Percentiles rank a stretch among this genome's conserved stretches.
These are phyloP conservation scores for Allolobophora icterica DNA, from an alignment of 2,888 invertebrate genomes.

Conservation along the genomic window DNA sequence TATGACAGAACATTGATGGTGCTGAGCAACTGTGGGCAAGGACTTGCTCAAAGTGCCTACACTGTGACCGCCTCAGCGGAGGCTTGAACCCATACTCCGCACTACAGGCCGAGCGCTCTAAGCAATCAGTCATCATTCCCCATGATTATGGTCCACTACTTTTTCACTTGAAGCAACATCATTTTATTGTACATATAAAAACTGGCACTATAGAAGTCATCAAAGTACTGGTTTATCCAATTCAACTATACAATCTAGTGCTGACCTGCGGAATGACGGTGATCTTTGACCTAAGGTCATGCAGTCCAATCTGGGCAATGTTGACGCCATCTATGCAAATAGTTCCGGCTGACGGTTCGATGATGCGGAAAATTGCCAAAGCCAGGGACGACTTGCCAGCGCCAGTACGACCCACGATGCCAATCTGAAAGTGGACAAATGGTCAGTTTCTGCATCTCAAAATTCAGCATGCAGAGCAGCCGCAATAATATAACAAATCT, in stretches of 20 bases:
- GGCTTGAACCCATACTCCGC: too few relatives aligned
- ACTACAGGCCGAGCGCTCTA: too few relatives aligned
- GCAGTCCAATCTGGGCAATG: conserved; percentile 57
- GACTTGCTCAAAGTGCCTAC: too few relatives aligned
- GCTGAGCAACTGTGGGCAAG: too few relatives aligned
- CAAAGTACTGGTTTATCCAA: neutral
- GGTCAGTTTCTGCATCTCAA: neutral
- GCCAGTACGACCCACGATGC: conserved; percentile 61
- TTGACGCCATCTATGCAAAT: conserved; percentile 58
- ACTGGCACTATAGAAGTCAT: neutral
- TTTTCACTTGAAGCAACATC: too few relatives aligned
- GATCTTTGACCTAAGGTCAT: conserved; percentile 63
- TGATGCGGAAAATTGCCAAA: conserved; percentile 58
- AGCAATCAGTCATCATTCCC: too few relatives aligned
- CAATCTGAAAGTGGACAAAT: conserved; percentile 51
- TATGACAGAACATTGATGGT: neutral
- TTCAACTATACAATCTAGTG: neutral
- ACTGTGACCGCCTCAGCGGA: too few relatives aligned
- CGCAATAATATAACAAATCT: too few relatives aligned
- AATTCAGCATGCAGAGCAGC: neutral
- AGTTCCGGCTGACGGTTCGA: conserved; percentile 56
- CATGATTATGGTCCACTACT: too few relatives aligned
- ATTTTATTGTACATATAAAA: neutral
- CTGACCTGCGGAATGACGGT: conserved; percentile 66
- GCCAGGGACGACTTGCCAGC: conserved; percentile 61